These are phyloP conservation scores for Oreotrochilus melanogaster DNA, from an alignment of 2,113 vertebrate genomes.

Conservation along the genomic window DNA sequence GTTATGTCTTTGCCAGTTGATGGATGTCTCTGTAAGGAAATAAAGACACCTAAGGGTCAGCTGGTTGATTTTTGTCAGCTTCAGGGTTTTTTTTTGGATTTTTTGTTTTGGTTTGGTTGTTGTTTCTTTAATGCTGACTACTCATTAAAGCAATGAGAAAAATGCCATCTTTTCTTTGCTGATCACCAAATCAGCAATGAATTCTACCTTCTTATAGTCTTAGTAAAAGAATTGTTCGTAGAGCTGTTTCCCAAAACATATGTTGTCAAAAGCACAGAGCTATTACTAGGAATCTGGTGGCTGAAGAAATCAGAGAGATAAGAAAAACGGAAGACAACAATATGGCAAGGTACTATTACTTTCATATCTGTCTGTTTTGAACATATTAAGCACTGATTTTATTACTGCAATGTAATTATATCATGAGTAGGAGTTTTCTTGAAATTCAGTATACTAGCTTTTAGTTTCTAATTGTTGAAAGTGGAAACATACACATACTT, in stretches of 20 bases:
- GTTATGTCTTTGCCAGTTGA: slow-evolving; percentile 4
- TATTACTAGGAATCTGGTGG: neutral
- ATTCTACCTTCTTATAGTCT: neutral
- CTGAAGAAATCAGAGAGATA: neutral
- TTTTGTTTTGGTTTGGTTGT: neutral
- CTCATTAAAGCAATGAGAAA: neutral
- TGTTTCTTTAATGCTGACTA: neutral
- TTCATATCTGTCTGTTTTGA: slow-evolving; percentile 53
- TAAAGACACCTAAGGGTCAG: neutral
- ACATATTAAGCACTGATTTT: slow-evolving; percentile 64
- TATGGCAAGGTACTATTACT: neutral
- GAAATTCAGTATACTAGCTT: slow-evolving; percentile 82
- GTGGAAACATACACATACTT: slow-evolving; percentile 71
- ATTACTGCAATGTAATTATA: slow-evolving; percentile 69
- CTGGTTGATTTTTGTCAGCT: neutral
- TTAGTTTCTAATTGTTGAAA: slow-evolving; percentile 83
- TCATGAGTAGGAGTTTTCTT: slow-evolving; percentile 79
- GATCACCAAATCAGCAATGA: neutral
- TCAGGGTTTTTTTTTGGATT: neutral
- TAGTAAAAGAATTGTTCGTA: neutral
- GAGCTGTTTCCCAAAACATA: neutral
- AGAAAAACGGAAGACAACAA: neutral
- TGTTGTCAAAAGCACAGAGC: neutral
- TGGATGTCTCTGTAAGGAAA: neutral
- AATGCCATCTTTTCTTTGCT: neutral